Evolutionary conservation across 2,113 vertebrate genomes (phyloP).

Genomic region (Antechinus flavipes): DNA sequence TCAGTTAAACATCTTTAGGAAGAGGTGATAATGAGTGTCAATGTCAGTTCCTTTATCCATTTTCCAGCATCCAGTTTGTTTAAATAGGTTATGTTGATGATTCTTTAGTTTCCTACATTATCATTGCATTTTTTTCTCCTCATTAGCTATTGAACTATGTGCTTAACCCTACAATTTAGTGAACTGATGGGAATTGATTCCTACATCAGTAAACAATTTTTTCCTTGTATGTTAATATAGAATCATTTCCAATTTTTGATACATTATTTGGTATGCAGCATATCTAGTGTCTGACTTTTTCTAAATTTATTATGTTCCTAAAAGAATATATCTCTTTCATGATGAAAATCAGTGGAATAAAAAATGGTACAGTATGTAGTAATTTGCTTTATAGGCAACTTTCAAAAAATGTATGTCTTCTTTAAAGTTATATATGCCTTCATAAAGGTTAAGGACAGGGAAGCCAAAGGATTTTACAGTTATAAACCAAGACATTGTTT

Average conservation of each 20-base stretch:
- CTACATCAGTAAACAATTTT: not conserved
- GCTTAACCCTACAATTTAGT: not conserved
- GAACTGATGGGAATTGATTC: not conserved
- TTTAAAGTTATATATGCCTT: not conserved
- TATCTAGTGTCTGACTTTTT: not conserved
- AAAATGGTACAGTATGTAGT: not conserved
- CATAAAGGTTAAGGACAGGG: not conserved
- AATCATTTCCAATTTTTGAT: not conserved
- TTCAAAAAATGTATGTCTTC: not conserved
- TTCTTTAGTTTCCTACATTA: not conserved
- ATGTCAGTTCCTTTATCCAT: not conserved
- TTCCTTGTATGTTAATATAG: not conserved
- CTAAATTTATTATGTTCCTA: not conserved
- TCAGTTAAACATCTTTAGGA: not conserved
- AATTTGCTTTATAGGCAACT: constrained; percentile 33
- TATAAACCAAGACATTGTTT: not conserved
- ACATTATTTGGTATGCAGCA: not conserved
- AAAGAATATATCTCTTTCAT: constrained; percentile 2
- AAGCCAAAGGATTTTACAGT: not conserved
- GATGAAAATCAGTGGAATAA: constrained; percentile 21
- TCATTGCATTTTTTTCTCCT: not conserved
- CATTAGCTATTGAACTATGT: not conserved
- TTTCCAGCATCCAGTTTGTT: not conserved
- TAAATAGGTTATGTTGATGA: not conserved
- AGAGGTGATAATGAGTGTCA: not conserved